Conservation (phyloP, 2,888 invertebrate genomes). For the Endotricha flammealis region DNA sequence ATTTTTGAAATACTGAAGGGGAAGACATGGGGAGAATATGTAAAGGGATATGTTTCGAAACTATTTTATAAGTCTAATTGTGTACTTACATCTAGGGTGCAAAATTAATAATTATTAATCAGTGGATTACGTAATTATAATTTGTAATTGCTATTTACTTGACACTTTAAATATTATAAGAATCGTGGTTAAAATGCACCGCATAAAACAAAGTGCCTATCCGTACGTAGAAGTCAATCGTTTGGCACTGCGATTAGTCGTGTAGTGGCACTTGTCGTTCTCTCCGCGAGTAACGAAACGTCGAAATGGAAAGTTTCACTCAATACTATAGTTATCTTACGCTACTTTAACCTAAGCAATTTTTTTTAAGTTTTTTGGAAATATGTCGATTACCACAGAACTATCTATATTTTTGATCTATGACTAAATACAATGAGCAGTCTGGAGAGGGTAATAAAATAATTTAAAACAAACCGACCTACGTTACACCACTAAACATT, state of each 20-base stretch:
- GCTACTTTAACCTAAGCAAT: slow-evolving; percentile 54
- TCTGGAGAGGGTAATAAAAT: slow-evolving; percentile 74
- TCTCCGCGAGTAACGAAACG: slow-evolving; percentile 24
- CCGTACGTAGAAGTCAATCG: slow-evolving; percentile 23
- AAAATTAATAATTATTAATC: slow-evolving; percentile 61
- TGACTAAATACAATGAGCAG: slow-evolving; percentile 71
- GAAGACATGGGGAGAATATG: slow-evolving; percentile 66
- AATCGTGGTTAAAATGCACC: slow-evolving; percentile 16
- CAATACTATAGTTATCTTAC: slow-evolving; percentile 67
- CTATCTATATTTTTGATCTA: slow-evolving; percentile 64
- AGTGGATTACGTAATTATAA: slow-evolving; percentile 49
- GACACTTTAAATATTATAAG: slow-evolving; percentile 17
- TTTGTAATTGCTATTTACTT: slow-evolving; percentile 28
- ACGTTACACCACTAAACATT: slow-evolving; percentile 61
- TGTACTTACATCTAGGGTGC: slow-evolving; percentile 66
- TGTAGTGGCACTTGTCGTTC: slow-evolving; percentile 52
- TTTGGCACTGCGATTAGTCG: slow-evolving; percentile 60
- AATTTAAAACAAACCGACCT: slow-evolving; percentile 56
- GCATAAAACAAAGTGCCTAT: slow-evolving; percentile 24
- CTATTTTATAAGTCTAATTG: slow-evolving; percentile 50
- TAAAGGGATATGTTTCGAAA: slow-evolving; percentile 65
- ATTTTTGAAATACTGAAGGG: slow-evolving; percentile 67
- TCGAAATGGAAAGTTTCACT: slow-evolving; percentile 51
- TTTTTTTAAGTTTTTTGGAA: slow-evolving; percentile 64
- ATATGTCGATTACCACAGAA: slow-evolving; percentile 66